Base-by-base conservation (phyloP, 2,888 invertebrate species). In the Phengaris arion region DNA sequence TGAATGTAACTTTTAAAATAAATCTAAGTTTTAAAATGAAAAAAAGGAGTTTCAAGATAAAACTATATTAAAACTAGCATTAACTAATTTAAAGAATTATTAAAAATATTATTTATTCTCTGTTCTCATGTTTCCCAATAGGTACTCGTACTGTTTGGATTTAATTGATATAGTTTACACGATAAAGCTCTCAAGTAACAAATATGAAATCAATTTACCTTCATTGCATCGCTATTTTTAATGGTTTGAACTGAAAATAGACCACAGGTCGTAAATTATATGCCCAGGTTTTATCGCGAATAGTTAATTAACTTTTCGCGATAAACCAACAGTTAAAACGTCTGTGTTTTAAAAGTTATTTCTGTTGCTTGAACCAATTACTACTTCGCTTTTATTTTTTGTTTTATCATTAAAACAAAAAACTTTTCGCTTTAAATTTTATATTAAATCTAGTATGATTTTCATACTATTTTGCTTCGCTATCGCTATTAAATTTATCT, bases 261-360 rank as follows among this genome's bases (percentile, higher is more conserved):
- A 59, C 5, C 59, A 22, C 4, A 22, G 10, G 5, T 35, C 12
- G 22, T 22, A 59, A 22, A 59, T 59, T 22, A 59, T 22, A 12
- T 64, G 35, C 5, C 64, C 45, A 45, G 45, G 45, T 64, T 59
- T 64, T 64, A 35, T 64, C 64, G 35, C 35, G 35, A 35, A 64
- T 12, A 64, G 64, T 35, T 64, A 64, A 64, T 64, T 64, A 64
- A 64, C 35, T 64, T 64, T 64, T 64, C 13, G 64, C 35, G 64
- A 64, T 64, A 64, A 6, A 45, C 6, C 35, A 35, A 35, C 35
- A 45, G 64, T 64, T 64, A 64, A 64, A 64, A 64, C 35, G 64
- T 64, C 64, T 64, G 35, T 35, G 6, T 64, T 64, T 64, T 45
- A 35, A 64, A 64, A 59, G 59, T 22, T 59, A 59, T 59, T 59